Evolutionary conservation across 2,888 invertebrate genomes (phyloP).

Genomic region (Meiosimyza platycephala): DNA sequence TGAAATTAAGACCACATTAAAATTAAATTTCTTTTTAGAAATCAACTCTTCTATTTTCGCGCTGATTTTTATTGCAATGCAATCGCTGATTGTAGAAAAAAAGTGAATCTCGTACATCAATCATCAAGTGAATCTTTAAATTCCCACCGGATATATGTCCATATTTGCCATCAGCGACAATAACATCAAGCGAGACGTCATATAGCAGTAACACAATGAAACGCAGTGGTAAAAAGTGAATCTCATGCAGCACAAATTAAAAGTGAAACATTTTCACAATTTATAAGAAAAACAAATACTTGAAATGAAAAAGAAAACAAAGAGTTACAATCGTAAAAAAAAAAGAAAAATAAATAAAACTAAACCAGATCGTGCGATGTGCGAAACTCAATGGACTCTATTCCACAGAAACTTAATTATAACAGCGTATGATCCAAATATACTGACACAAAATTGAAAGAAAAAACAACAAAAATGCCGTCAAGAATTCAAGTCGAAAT

Average conservation of each 20-base stretch:
- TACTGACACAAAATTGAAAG: neutral
- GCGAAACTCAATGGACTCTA: neutral
- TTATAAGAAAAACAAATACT: neutral
- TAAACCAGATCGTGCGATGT: neutral
- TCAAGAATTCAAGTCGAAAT: slow-evolving; percentile 24
- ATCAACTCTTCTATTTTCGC: too few species aligned
- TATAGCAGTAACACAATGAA: neutral
- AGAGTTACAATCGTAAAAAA: neutral
- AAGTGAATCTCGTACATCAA: slow-evolving; percentile 20
- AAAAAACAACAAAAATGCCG: slow-evolving; percentile 10
- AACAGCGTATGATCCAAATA: slow-evolving; percentile 1
- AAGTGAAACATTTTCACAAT: slow-evolving; percentile 3
- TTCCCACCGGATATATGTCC: slow-evolving; percentile 25
- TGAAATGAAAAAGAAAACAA: slow-evolving; percentile 8
- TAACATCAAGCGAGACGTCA: neutral
- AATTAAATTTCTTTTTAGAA: too few species aligned
- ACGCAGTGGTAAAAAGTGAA: slow-evolving; percentile 13
- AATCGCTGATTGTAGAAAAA: neutral
- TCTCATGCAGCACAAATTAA: slow-evolving; percentile 1
- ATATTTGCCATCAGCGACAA: slow-evolving; percentile 12
- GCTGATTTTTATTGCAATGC: neutral
- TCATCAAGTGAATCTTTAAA: neutral
- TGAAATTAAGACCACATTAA: too few species aligned
- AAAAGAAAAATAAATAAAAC: neutral
- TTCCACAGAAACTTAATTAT: neutral